Conservation (phyloP, 2,888 invertebrate genomes). For the Frankliniella intonsa region DNA sequence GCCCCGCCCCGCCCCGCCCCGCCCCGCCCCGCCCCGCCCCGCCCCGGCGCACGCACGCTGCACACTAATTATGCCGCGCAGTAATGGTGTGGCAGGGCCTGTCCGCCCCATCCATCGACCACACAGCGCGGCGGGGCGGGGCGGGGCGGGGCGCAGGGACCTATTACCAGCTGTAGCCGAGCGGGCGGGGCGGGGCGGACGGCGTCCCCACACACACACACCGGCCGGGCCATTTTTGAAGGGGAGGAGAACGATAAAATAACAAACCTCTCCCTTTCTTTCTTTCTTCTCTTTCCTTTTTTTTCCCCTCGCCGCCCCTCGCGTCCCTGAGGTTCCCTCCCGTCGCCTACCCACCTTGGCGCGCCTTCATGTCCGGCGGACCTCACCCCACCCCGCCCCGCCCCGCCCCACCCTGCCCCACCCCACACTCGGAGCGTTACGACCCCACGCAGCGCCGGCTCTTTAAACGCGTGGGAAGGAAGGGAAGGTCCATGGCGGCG, state of each 20-base stretch:
- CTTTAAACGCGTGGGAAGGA: no score
- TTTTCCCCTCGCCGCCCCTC: no score
- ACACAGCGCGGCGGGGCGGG: constrained; percentile 9
- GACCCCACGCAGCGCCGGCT: no score
- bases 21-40: no score
- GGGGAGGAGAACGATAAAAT: no score
- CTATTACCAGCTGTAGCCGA: no score
- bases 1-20: no score
- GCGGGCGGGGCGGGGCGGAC: not conserved
- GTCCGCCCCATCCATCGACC: not conserved
- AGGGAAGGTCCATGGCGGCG: no score
- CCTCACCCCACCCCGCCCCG: not conserved
- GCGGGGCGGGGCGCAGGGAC: not conserved
- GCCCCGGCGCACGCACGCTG: not conserved
- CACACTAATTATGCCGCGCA: not conserved
- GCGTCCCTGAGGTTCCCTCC: not conserved
- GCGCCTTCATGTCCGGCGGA: not conserved
- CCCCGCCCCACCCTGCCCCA: not conserved
- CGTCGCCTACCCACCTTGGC: not conserved
- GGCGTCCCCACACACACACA: not conserved
- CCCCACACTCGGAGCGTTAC: no score
- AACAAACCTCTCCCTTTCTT: no score
- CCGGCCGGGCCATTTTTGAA: no score
- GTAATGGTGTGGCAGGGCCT: not conserved
- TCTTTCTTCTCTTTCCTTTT: no score